Evolutionary conservation across 2,113 vertebrate species (phyloP).

Genomic region (Fulica atra): DNA sequence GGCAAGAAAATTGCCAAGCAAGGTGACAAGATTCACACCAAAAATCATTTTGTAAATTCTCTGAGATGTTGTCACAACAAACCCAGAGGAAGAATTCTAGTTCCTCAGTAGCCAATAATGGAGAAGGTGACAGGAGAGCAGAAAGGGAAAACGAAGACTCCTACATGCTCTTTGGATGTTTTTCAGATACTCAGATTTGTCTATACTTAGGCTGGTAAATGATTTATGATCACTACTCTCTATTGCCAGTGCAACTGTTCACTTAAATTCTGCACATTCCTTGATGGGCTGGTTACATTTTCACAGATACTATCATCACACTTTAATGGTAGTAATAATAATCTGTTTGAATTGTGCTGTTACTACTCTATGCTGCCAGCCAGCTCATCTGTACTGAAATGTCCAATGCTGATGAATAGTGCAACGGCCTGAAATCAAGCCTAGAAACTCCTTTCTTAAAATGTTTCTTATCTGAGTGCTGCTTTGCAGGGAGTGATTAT

Average conservation of each 20-base stretch:
- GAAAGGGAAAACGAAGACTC: not conserved
- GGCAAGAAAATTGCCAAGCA: conserved; percentile 52
- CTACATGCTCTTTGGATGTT: not conserved
- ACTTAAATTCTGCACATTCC: conserved; percentile 3
- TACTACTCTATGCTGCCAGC: not conserved
- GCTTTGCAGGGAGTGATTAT: not conserved
- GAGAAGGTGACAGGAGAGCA: conserved; percentile 37
- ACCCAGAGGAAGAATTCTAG: conserved; percentile 52
- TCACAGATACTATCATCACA: conserved; percentile 36
- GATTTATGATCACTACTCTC: conserved; percentile 7
- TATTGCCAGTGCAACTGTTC: conserved; percentile 15
- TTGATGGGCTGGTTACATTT: conserved; percentile 31
- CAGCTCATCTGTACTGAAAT: not conserved
- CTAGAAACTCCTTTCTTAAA: not conserved
- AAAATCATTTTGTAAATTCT: conserved; percentile 54
- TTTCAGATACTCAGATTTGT: not conserved
- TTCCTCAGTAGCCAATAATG: not conserved
- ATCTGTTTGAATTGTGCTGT: not conserved
- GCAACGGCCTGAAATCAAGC: not conserved
- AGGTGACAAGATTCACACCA: conserved; percentile 65
- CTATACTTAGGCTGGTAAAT: not conserved
- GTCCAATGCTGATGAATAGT: not conserved
- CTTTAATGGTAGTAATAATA: conserved; percentile 5
- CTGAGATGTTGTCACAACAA: conserved; percentile 52
- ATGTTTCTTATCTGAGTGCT: not conserved